A percentile compares a stretch with the other conserved stretches of the same genome.
Conservation (phyloP, 2,797 vertebrate species). For the Enteromius mattozi region DNA sequence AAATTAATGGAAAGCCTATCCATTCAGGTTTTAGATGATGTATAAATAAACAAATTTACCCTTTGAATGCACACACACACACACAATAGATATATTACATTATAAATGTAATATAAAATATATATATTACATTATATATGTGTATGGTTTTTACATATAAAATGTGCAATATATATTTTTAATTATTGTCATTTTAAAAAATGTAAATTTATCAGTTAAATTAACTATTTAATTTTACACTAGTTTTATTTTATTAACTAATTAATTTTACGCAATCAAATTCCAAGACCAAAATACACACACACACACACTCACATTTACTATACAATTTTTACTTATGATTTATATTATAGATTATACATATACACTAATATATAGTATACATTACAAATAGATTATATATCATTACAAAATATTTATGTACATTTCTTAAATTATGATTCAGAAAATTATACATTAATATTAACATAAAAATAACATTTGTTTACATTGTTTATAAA, state of each 20-base stretch:
- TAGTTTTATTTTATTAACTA: neutral
- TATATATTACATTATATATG: neutral
- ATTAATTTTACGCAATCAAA: neutral
- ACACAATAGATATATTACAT: too few species aligned
- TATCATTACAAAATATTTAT: neutral
- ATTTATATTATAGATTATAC: too few species aligned
- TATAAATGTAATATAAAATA: too few species aligned
- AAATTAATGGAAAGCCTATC: too few species aligned
- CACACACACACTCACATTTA: too few species aligned
- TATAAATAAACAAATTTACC: too few species aligned
- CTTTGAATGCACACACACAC: too few species aligned
- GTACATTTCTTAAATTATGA: too few species aligned
- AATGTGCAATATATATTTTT: neutral
- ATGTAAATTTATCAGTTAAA: neutral
- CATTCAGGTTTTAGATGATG: too few species aligned
- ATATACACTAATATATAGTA: neutral
- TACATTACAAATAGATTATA: neutral
- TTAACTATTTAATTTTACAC: neutral
- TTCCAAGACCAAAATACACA: neutral
- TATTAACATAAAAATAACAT: neutral
- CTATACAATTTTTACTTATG: too few species aligned
- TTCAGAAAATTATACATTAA: neutral
- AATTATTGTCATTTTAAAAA: neutral
- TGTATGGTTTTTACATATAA: neutral
- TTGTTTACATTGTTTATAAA: neutral